Evolutionary conservation across 2,888 invertebrate genomes (phyloP).

Genomic region (Galeruca laticollis): DNA sequence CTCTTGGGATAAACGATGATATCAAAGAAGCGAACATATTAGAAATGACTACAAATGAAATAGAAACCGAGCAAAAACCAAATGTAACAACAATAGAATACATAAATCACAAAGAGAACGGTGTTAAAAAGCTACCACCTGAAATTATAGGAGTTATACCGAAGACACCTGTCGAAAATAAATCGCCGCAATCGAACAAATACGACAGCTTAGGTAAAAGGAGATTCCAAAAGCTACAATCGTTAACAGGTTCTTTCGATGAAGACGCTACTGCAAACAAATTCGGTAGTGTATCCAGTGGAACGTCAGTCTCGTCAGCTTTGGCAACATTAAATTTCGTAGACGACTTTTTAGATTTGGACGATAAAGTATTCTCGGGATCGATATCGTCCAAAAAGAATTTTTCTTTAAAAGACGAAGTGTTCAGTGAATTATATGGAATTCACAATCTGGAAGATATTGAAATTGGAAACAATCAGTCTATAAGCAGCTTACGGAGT

Average conservation of each 20-base stretch:
- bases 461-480: slow-evolving; percentile 46
- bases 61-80: not conserved
- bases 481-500: slow-evolving; percentile 58
- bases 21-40: not conserved
- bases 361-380: slow-evolving; percentile 53
- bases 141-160: slow-evolving; percentile 58
- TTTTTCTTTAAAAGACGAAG: slow-evolving; percentile 38
- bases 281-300: slow-evolving; percentile 42
- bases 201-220: slow-evolving; percentile 56
- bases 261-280: slow-evolving; percentile 42
- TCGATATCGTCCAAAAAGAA: slow-evolving; percentile 45
- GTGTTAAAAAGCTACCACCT: slow-evolving; percentile 53
- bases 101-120: not conserved
- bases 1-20: not conserved
- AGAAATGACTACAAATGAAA: too few species aligned
- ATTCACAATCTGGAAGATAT: slow-evolving; percentile 47
- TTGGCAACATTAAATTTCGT: slow-evolving; percentile 48
- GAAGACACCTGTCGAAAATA: slow-evolving; percentile 49
- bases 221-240: slow-evolving; percentile 56
- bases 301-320: slow-evolving; percentile 49
- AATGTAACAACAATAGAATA: not conserved
- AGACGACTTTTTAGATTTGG: slow-evolving; percentile 55
- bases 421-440: slow-evolving; percentile 53
- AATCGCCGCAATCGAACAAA: slow-evolving; percentile 41
- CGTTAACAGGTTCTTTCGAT: slow-evolving; percentile 50